These are phyloP conservation scores for Chromis chromis DNA, from an alignment of 2,797 vertebrate genomes.

Conservation along the genomic window DNA sequence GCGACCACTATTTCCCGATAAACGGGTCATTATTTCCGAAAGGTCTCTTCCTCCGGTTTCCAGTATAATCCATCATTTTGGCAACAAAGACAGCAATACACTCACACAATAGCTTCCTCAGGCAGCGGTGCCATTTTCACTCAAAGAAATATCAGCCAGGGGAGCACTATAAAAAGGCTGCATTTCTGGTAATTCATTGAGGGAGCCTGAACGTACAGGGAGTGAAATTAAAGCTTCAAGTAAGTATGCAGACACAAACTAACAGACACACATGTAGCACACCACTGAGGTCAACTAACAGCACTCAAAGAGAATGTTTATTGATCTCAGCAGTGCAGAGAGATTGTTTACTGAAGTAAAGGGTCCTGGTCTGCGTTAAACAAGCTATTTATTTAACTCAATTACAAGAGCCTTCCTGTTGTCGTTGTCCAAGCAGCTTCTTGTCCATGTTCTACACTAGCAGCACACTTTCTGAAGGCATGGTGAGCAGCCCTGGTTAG, in stretches of 20 bases:
- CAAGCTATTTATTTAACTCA: conserved; percentile 22
- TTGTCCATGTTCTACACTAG: conserved; percentile 1
- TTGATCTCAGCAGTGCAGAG: conserved; percentile 24
- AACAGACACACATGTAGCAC: background rate
- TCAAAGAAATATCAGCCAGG: conserved; percentile 43
- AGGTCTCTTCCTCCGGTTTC: conserved; percentile 50
- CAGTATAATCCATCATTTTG: conserved; percentile 70
- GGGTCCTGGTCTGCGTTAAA: background rate
- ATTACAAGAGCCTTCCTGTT: background rate
- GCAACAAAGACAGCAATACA: conserved; percentile 55
- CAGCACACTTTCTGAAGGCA: background rate
- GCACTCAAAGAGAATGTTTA: conserved; percentile 8
- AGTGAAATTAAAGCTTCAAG: conserved; percentile 30
- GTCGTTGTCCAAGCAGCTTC: conserved; percentile 1
- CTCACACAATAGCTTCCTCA: conserved; percentile 35
- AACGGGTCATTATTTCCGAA: conserved; percentile 55
- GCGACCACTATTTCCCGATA: conserved; percentile 55
- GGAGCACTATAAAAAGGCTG: conserved; percentile 29
- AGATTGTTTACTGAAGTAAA: conserved; percentile 6
- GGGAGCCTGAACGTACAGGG: background rate
- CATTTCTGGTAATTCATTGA: conserved; percentile 15
- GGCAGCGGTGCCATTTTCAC: conserved; percentile 43
- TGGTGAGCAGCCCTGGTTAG: background rate
- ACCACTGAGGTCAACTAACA: conserved; percentile 9
- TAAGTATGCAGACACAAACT: conserved; percentile 2